Base-by-base conservation (phyloP, 2,888 invertebrate genomes). In the Trypoxylon attenuatum region DNA sequence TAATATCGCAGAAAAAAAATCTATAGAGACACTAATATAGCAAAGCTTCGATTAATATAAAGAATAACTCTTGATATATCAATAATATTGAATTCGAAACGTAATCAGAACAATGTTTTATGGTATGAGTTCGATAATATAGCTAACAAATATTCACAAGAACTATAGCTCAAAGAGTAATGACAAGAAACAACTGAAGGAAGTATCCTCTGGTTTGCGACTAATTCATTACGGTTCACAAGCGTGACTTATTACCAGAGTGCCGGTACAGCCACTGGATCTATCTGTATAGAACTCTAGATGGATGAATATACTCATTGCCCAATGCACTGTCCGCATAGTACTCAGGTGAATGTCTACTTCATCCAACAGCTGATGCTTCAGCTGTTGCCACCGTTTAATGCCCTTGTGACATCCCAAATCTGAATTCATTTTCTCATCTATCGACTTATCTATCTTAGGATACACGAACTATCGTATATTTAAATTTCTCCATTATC, bases 161-260 rank as follows among this genome's bases (percentile, higher is more conserved):
- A n/a, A n/a, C n/a, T n/a, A n/a, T n/a, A n/a, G n/a, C n/a, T n/a
- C n/a, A n/a, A n/a, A n/a, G n/a, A n/a, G n/a, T n/a, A n/a, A n/a
- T n/a, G n/a, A n/a, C n/a, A n/a, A n/a, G 41, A 51, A 56, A 60
- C 54, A 33, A 50, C 45, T 27, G 51, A 43, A 52, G 45, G 27
- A 51, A 38, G 43, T 45, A 50, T 47, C 49, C 25, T 58, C 47
- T 52, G 39, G 46, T 33, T 42, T 54, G 61, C 53, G 62, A 74
- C 69, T 71, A 74, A 78, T 78, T 74, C 66, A 78, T 78, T 69
- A 69, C 54, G 64, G 55, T 59, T 72, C 54, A 58, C 67, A 56
- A 60, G 67, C 68, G 73, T 78, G 69, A 78, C 70, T 76, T 75
- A 74, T 76, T 75, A 70, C 61, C 63, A 42, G 38, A 42, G 25